phyloP scores from a whole-genome alignment of 2,888 invertebrate genomes.

The Idaea straminata region DNA sequence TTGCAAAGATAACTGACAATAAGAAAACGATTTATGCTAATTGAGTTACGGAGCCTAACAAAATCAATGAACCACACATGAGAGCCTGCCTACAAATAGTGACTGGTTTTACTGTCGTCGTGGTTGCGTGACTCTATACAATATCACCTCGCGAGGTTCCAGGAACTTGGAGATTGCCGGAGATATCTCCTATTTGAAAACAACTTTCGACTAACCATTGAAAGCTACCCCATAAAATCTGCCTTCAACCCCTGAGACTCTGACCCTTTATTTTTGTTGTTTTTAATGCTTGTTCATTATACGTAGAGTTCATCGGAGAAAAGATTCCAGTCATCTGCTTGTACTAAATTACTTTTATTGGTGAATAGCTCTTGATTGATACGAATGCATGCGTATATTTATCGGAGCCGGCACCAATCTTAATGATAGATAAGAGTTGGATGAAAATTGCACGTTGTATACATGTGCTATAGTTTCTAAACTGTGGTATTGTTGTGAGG shows the following conservation, averaged over 20 bases:
- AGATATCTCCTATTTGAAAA: slow-evolving; percentile 58
- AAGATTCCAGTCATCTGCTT: neutral
- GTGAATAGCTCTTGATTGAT: neutral
- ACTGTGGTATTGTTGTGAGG: slow-evolving; percentile 54
- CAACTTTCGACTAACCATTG: slow-evolving; percentile 2
- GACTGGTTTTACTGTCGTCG: slow-evolving; percentile 14
- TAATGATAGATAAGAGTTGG: slow-evolving; percentile 10
- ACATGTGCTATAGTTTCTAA: slow-evolving; percentile 31
- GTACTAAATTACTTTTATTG: neutral
- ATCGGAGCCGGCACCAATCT: neutral
- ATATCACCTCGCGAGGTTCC: slow-evolving; percentile 43
- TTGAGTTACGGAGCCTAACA: neutral
- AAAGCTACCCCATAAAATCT: neutral
- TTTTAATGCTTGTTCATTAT: neutral
- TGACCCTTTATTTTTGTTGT: slow-evolving; percentile 5
- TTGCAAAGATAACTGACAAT: too few species aligned
- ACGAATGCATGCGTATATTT: neutral
- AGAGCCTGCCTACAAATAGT: slow-evolving; percentile 10
- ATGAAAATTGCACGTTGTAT: slow-evolving; percentile 8
- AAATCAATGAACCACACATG: slow-evolving; percentile 26
- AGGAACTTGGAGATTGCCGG: slow-evolving; percentile 53
- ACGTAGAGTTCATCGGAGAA: slow-evolving; percentile 1
- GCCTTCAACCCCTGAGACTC: neutral
- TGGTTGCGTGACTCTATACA: slow-evolving; percentile 52
- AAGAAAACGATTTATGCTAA: neutral